Base-by-base conservation (phyloP, 2,797 vertebrate genomes). In the Chrysolophus pictus region DNA sequence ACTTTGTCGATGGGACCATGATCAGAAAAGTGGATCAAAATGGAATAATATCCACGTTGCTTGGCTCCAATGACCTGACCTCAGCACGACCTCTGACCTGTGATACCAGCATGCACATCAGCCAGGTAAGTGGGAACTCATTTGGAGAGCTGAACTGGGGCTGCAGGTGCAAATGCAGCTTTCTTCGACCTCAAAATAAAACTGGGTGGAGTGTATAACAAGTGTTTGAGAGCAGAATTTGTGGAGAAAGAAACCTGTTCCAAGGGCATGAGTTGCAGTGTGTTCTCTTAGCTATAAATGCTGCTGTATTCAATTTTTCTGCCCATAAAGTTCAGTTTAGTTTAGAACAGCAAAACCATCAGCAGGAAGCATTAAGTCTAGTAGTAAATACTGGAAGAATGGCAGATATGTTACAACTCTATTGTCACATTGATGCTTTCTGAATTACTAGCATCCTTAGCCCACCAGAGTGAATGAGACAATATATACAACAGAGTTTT, bases 21-120 rank as follows among this genome's bases (percentile, higher is more conserved):
- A 99, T 99, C 96, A 98, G 99, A 76, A 99, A 99, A 97, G 98
- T 99, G 90, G 99, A 99, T 97, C 99, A 98, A 81, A 99, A 99
- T 37, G 99, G 99, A 84, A 98, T 99, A 96, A 98, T 99, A 97
- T 99, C 99, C 9, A 99, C 99, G 26, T 97, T 99, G 94, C 98
- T 99, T 29, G 99, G 99, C 35, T 99, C 99, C 65, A 99, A 99
- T 3, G 99, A 99, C 96, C 98, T 99, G 94, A 99, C 99, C 2
- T 99, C 99, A 3, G 99, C 99, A 49, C 98, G 99, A 67, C 99
- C 99, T 60, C 96, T 99, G 75, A 99, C 98, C 72, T 99, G 99
- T 84, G 99, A 99, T 96, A 98, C 98, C 19, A 99, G 99, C 97
- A 99, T 99, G 99, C 99, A 99, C 95, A 98, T 99, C 97, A 99